Percentiles rank a stretch among this genome's conserved stretches.
phyloP scores from a whole-genome alignment of 2,797 vertebrate genomes.

The Sebastes oblongus region DNA sequence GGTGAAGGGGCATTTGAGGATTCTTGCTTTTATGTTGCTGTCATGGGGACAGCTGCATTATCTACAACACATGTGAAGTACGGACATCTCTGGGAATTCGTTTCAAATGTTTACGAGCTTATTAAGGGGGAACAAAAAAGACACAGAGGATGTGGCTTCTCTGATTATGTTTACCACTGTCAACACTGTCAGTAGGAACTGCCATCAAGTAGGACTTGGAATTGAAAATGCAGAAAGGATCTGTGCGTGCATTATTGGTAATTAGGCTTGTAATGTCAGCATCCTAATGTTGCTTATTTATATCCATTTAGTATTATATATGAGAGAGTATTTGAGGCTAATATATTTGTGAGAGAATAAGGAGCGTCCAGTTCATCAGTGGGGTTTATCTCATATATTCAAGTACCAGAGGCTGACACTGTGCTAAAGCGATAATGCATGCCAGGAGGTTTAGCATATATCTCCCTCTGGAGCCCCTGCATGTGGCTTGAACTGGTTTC shows the following conservation, averaged over 20 bases:
- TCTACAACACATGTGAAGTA: background rate
- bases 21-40: constrained; percentile 20
- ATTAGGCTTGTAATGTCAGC: background rate
- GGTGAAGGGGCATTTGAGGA: constrained; percentile 1
- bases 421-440: background rate
- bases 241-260: background rate
- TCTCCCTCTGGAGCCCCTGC: constrained; percentile 9
- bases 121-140: constrained; percentile 5
- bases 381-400: constrained; percentile 7
- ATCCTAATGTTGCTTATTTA: background rate
- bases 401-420: background rate
- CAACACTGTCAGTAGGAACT: background rate
- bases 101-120: constrained; percentile 15
- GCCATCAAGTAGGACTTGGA: background rate
- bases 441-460: constrained; percentile 13
- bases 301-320: background rate
- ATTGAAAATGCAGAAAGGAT: background rate
- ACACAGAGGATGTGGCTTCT: background rate
- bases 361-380: background rate
- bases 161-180: constrained; percentile 18
- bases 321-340: background rate
- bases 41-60: constrained; percentile 7
- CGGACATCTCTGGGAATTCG: constrained; percentile 11
- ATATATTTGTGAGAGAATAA: constrained; percentile 5
- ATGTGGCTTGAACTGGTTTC: background rate